Percentiles rank a stretch among this genome's conserved stretches.
phyloP scores from a whole-genome alignment of 2,888 invertebrate genomes.

The Busseola fusca region DNA sequence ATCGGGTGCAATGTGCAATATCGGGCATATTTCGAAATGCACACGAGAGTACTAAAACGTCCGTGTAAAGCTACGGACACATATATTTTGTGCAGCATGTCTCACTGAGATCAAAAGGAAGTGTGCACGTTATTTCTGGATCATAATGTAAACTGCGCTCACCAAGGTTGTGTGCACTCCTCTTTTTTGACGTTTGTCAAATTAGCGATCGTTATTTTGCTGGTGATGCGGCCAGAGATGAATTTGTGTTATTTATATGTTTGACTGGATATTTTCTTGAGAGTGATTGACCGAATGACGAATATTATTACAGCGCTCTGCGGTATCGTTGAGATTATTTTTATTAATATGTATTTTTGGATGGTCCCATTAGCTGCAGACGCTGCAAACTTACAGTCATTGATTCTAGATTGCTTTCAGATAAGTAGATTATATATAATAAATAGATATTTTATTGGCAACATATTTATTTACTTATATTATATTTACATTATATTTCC shows the following conservation, averaged over 20 bases:
- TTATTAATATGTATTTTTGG: constrained; percentile 26
- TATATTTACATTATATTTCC: too few relatives aligned
- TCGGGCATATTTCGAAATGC: constrained; percentile 46
- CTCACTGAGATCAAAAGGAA: constrained; percentile 70
- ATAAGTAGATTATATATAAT: too few relatives aligned
- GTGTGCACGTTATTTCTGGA: constrained; percentile 74
- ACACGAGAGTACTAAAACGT: constrained; percentile 39
- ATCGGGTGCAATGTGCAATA: constrained; percentile 35
- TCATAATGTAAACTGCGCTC: constrained; percentile 64
- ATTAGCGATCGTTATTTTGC: constrained; percentile 64
- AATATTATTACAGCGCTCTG: constrained; percentile 45
- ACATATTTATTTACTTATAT: too few relatives aligned
- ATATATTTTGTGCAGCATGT: constrained; percentile 57
- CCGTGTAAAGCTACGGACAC: constrained; percentile 42
- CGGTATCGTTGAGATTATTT: constrained; percentile 24
- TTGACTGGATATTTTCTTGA: constrained; percentile 50
- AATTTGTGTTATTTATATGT: constrained; percentile 57
- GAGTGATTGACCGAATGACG: constrained; percentile 50
- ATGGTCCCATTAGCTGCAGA: background rate
- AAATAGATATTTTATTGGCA: too few relatives aligned
- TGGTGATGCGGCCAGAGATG: constrained; percentile 51
- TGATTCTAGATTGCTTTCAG: background rate
- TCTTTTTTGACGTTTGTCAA: constrained; percentile 73
- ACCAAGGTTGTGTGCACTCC: constrained; percentile 74
- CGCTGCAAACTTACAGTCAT: background rate